phyloP scores from a whole-genome alignment of 2,113 vertebrate genomes.

The Tachysurus fulvidraco region DNA sequence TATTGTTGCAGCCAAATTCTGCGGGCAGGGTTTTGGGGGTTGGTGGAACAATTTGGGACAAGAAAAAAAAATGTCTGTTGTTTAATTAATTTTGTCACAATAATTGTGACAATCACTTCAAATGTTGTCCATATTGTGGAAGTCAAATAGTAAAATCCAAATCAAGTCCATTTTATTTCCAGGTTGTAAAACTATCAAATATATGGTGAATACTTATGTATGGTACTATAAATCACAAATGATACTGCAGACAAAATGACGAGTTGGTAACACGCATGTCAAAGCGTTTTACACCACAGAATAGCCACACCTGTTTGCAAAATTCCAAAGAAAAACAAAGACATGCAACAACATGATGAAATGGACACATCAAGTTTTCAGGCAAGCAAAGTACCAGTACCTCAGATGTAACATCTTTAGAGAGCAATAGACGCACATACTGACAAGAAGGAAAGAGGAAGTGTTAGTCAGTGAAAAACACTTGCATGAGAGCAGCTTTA shows the following conservation, averaged over 20 bases:
- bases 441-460: slow-evolving; percentile 87
- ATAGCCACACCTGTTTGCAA: slow-evolving; percentile 65
- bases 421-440: slow-evolving; percentile 94
- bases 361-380: slow-evolving; percentile 1
- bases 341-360: slow-evolving; percentile 13
- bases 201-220: not conserved
- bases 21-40: too few species aligned
- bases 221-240: not conserved
- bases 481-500: slow-evolving; percentile 33
- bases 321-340: slow-evolving; percentile 66
- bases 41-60: too few species aligned
- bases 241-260: slow-evolving; percentile 1
- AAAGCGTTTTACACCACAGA: slow-evolving; percentile 39
- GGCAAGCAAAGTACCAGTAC: slow-evolving; percentile 76
- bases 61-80: too few species aligned
- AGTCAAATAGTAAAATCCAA: not conserved
- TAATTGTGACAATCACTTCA: not conserved
- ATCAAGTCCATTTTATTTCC: not conserved
- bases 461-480: slow-evolving; percentile 76
- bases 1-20: not conserved
- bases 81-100: not conserved
- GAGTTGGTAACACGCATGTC: not conserved
- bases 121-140: not conserved
- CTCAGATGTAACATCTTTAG: slow-evolving; percentile 94
- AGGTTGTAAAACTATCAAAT: not conserved